Conservation (phyloP, 2,113 vertebrate species). For the Melospiza melodia region DNA sequence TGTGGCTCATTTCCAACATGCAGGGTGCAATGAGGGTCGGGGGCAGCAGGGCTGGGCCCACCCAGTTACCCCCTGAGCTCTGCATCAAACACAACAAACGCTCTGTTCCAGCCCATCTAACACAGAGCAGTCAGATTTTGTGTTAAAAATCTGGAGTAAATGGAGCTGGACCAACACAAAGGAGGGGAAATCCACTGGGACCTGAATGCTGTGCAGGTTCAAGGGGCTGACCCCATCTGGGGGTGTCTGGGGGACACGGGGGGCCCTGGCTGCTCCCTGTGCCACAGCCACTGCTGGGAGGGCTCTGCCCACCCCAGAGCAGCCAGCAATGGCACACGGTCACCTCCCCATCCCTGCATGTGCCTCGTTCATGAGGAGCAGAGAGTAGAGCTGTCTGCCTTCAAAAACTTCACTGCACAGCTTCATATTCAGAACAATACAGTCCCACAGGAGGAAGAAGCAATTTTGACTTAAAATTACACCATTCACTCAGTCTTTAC, state of each 20-base stretch:
- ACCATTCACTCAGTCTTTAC: neutral
- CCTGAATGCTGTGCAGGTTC: neutral
- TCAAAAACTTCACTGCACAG: neutral
- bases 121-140: neutral
- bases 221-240: neutral
- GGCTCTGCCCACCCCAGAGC: neutral
- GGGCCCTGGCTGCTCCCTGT: neutral
- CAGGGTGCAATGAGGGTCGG: neutral
- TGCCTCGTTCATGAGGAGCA: fast-evolving
- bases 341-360: fast-evolving
- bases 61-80: neutral
- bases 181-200: fast-evolving
- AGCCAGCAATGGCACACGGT: neutral
- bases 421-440: slow-evolving; percentile 21
- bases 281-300: neutral
- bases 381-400: slow-evolving; percentile 1
- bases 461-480: neutral
- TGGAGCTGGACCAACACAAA: fast-evolving
- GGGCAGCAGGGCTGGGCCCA: neutral
- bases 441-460: neutral
- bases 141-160: too few species aligned
- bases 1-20: fast-evolving
- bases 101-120: neutral
- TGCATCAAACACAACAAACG: neutral
- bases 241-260: fast-evolving